Conservation (phyloP, 2,888 invertebrate species). For the Imbricaverruca yamaguchii region DNA sequence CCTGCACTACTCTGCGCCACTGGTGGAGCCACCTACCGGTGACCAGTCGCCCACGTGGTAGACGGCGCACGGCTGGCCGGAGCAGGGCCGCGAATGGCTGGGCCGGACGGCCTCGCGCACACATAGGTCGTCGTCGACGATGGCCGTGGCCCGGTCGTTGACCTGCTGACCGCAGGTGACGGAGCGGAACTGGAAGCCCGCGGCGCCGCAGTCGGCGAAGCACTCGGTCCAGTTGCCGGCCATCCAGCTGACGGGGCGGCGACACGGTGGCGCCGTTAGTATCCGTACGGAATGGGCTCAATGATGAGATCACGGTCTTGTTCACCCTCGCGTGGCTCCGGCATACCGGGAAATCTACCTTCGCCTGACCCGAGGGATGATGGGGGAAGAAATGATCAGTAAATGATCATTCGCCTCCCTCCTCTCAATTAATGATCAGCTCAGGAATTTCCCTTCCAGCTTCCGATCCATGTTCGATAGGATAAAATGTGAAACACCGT, state of each 20-base stretch:
- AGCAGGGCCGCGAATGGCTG: conserved; percentile 60
- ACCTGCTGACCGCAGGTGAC: conserved; percentile 73
- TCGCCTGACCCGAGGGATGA: too few species aligned
- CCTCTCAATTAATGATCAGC: too few species aligned
- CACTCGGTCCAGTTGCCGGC: conserved; percentile 72
- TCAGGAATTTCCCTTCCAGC: too few species aligned
- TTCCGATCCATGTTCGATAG: too few species aligned
- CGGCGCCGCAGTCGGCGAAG: conserved; percentile 65
- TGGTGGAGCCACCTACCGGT: conserved; percentile 53
- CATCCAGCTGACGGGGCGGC: conserved; percentile 54
- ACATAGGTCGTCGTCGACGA: conserved; percentile 69
- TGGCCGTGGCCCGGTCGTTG: conserved; percentile 59
- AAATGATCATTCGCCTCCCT: too few species aligned
- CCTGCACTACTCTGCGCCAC: too few species aligned
- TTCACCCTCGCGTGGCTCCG: too few species aligned
- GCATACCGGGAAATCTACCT: too few species aligned
- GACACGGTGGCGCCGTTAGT: background rate
- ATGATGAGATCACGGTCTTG: too few species aligned
- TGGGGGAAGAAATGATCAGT: too few species aligned
- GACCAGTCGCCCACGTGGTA: conserved; percentile 89
- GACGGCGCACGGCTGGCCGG: conserved; percentile 64
- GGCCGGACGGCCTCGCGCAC: conserved; percentile 45
- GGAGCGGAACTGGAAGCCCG: conserved; percentile 41
- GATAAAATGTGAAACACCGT: too few species aligned
- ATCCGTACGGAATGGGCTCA: too few species aligned